Base-by-base conservation (phyloP, 2,888 invertebrate species). In the Drosophila fungiperda region DNA sequence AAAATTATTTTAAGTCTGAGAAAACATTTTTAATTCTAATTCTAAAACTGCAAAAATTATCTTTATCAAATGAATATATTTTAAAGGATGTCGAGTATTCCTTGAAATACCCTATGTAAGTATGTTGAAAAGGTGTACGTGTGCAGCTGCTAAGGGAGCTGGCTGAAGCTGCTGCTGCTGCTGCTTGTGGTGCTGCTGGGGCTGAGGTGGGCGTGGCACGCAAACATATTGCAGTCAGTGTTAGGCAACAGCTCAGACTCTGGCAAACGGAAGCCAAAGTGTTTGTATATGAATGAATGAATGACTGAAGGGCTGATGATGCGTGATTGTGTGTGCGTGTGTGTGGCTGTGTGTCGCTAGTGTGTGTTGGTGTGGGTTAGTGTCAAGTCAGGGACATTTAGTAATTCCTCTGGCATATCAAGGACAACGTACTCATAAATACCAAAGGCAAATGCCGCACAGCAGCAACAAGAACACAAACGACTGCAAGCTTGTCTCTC, bases 371-470 rank as follows among this genome's bases (percentile, higher is more conserved):
- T 81, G 83, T 82, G 80, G 77, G 89, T 78, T 83, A 86, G 89
- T 85, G 90, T 88, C 85, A 87, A 90, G 85, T 78, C 89, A 80
- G 90, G 90, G 82, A 89, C 90, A 89, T 86, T 89, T 89, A 90
- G 90, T 86, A 88, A 89, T 90, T 87, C 88, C 76, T 72, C 82
- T 75, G 76, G 90, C 88, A 88, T 85, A 88, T 87, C 90, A 88
- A 88, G 88, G 90, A 89, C 88, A 90, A 87, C 85, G 90, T 89
- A 89, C 90, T 90, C 88, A 89, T 90, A 90, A 89, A 90, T 88
- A 89, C 88, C 87, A 87, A 90, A 88, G 90, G 73, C 82, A 83
- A 90, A 87, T 90, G 89, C 90, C 90, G 57, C 78, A 66, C 66
- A 89, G 55, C 61, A 67, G 15, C 79, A 66, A 17, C 78, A 72